A percentile compares a stretch with the other conserved stretches of the same genome.
Evolutionary conservation across 2,113 vertebrate genomes (phyloP).

Genomic region (Elgaria multicarinata): DNA sequence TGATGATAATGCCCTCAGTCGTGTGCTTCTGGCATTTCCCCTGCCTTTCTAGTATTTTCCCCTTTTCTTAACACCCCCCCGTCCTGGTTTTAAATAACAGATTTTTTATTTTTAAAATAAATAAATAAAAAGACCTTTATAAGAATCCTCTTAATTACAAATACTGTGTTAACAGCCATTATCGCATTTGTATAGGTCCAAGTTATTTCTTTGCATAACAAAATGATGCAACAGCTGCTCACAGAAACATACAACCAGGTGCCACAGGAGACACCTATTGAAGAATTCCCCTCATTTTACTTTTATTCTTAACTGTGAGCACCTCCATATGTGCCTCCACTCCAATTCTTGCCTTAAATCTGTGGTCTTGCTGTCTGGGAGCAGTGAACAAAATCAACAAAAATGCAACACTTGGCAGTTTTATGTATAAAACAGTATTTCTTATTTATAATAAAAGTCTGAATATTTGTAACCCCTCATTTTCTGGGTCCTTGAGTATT

Average conservation of each 20-base stretch:
- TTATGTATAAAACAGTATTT: conserved; percentile 96
- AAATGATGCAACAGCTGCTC: conserved; percentile 66
- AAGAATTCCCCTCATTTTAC: conserved; percentile 46
- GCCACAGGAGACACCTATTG: not conserved
- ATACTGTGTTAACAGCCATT: conserved; percentile 73
- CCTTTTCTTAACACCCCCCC: conserved; percentile 38
- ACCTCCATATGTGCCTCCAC: conserved; percentile 74
- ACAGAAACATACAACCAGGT: conserved; percentile 55
- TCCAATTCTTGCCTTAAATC: conserved; percentile 75
- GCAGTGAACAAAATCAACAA: conserved; percentile 69
- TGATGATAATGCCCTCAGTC: conserved; percentile 25
- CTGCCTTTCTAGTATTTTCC: conserved; percentile 42
- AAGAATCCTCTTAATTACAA: conserved; percentile 71
- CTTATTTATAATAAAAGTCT: conserved; percentile 96
- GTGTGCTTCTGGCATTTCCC: conserved; percentile 65
- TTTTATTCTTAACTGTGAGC: conserved; percentile 65
- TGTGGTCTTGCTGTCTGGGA: conserved; percentile 75
- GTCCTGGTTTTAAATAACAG: conserved; percentile 75
- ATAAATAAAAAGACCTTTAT: conserved; percentile 66
- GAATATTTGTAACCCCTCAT: conserved; percentile 88
- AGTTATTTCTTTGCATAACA: conserved; percentile 69
- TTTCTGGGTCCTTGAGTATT: conserved; percentile 66
- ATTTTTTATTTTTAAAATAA: conserved; percentile 73
- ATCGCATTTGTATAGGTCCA: conserved; percentile 73
- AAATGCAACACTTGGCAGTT: conserved; percentile 81